Base-by-base conservation (phyloP, 1,140 invertebrate genomes). In the Eupeodes corollae region DNA sequence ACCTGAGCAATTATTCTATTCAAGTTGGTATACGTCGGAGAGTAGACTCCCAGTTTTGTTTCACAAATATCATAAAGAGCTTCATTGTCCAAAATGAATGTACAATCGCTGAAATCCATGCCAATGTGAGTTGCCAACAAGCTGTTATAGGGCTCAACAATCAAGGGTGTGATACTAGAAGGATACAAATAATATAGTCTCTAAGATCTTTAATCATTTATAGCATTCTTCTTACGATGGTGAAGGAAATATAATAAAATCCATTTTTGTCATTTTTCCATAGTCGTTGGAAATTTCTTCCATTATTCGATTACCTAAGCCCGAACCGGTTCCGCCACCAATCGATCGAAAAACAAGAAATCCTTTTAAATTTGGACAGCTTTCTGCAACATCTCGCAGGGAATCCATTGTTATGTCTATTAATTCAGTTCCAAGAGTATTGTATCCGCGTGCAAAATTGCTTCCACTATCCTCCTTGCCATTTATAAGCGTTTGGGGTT, bases 61-160 rank as follows among this genome's bases (percentile, higher is more conserved):
- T 75, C 74, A 53, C 86, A 83, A 52, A 88, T 86, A 53, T 91
- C 85, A 58, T 91, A 92, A 33, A 88, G 74, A 0, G 89, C 88
- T 66, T 91, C 86, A 55, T 92, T 91, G 58, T 91, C 89, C 52
- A 90, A 79, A 55, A 91, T 75, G 58, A 93, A 91, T 34, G 80
- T 82, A 38, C 86, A 84, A 56, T 92, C 87, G 48, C 82, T 79
- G 55, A 80, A 79, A 54, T 92, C 82, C 57, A 93, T 75, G 21
- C 81, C 82, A 21, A 79, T 80, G 58, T 91, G 88, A 0, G 86
- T 83, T 8, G 87, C 83, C 32, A 92, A 65, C 5, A 91, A 73
- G 0, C 87, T 79, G 67, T 93, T 93, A 63, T 94, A 93, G 0
- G 89, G 88, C 62, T 93, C 90, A 2, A 93, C 88, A 39, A 94